Evolutionary conservation across 2,888 invertebrate species (phyloP).

Genomic region (Tenthredo scrophulariae): DNA sequence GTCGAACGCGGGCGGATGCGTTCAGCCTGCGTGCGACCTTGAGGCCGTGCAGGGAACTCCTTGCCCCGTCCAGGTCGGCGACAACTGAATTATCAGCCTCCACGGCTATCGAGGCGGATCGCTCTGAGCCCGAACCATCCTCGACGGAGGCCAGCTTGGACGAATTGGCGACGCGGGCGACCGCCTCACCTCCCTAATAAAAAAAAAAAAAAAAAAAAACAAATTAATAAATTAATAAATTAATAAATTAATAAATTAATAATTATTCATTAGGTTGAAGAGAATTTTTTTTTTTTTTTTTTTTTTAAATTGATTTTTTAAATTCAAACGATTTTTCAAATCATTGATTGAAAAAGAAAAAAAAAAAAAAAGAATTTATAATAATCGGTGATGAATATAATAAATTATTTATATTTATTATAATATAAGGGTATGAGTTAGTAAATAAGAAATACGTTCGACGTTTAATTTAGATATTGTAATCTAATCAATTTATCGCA

Average conservation of each 20-base stretch:
- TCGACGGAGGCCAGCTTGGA: conserved; percentile 91
- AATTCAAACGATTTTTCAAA: no score
- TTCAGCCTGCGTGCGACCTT: conserved; percentile 79
- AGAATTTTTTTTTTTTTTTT: no score
- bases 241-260: neutral
- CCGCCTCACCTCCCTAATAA: conserved; percentile 76
- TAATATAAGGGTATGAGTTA: no score
- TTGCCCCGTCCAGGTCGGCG: conserved; percentile 72
- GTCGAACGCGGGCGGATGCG: conserved; percentile 65
- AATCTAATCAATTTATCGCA: neutral
- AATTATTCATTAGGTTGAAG: neutral
- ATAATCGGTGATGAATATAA: no score
- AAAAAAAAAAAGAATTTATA: no score
- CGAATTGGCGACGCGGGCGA: conserved; percentile 77
- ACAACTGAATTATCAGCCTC: conserved; percentile 68
- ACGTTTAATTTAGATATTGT: neutral
- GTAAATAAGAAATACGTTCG: no score
- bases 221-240: neutral
- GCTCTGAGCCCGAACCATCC: conserved; percentile 87
- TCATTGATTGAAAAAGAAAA: no score
- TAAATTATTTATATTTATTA: no score
- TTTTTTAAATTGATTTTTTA: no score
- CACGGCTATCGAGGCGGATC: conserved; percentile 79
- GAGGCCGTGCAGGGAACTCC: conserved; percentile 73
- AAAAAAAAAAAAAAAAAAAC: neutral